Percentiles rank a stretch among this genome's conserved stretches.
Evolutionary conservation across 2,888 invertebrate species (phyloP).

Genomic region (Drosophila kuntzei): DNA sequence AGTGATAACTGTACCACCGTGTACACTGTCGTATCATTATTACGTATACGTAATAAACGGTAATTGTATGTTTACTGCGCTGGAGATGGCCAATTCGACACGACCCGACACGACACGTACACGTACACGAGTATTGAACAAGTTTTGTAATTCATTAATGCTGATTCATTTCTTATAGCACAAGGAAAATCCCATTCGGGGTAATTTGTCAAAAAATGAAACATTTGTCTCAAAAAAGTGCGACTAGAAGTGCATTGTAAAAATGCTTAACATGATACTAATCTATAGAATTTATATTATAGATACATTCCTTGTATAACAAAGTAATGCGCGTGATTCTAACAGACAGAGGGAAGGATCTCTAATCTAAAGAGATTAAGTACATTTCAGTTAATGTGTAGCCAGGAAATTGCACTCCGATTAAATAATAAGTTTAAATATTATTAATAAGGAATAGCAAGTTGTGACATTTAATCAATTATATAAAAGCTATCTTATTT

Average conservation of each 20-base stretch:
- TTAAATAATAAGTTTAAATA: too few species aligned
- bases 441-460: too few species aligned
- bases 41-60: constrained; percentile 48
- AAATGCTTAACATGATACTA: not conserved
- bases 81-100: constrained; percentile 17
- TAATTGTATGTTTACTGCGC: constrained; percentile 21
- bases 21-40: constrained; percentile 13
- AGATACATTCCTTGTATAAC: not conserved
- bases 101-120: not conserved
- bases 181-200: not conserved
- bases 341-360: not conserved
- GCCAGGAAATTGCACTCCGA: too few species aligned
- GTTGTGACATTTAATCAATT: too few species aligned
- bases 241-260: not conserved
- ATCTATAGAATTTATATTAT: not conserved
- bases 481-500: not conserved
- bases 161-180: not conserved
- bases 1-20: constrained; percentile 33
- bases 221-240: not conserved
- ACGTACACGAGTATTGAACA: not conserved
- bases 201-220: constrained; percentile 2
- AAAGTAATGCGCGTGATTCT: not conserved
- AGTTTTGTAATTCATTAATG: constrained; percentile 4
- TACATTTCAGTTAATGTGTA: not conserved
- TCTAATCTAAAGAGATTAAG: not conserved